Percentiles rank a stretch among this genome's conserved stretches.
These are phyloP conservation scores for Plagodis dolabraria DNA, from an alignment of 2,888 invertebrate genomes.

Conservation along the genomic window DNA sequence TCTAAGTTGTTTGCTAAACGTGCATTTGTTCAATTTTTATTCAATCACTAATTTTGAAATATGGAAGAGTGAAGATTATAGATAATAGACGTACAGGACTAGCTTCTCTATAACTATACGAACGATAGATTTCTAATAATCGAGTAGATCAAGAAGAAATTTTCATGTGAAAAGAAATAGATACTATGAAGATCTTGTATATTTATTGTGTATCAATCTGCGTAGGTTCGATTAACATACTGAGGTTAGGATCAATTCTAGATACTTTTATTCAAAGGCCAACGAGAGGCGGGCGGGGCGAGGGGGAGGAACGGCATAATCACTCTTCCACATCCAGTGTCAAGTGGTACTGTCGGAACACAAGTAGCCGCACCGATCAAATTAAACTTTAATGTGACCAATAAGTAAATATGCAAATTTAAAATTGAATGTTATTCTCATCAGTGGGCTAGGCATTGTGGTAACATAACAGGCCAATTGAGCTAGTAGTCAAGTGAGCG, in stretches of 20 bases:
- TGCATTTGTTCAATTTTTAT: constrained; percentile 63
- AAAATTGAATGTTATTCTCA: constrained; percentile 25
- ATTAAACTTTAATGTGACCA: constrained; percentile 51
- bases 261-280: constrained; percentile 32
- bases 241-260: constrained; percentile 36
- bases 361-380: constrained; percentile 72
- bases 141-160: constrained; percentile 23
- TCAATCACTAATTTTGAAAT: constrained; percentile 67
- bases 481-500: constrained; percentile 64
- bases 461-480: constrained; percentile 70
- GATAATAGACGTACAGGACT: constrained; percentile 60
- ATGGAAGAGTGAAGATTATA: constrained; percentile 83
- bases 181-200: constrained; percentile 41
- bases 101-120: constrained; percentile 66
- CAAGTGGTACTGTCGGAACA: constrained; percentile 70
- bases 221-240: constrained; percentile 33
- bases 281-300: constrained; percentile 34
- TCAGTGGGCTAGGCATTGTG: constrained; percentile 70
- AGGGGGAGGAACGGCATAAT: constrained; percentile 52
- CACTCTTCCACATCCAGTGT: constrained; percentile 83
- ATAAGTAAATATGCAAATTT: constrained; percentile 33
- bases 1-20: constrained; percentile 71
- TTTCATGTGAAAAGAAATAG: constrained; percentile 27
- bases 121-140: constrained; percentile 47
- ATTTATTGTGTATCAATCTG: constrained; percentile 53